Evolutionary conservation across 1,140 invertebrate species (phyloP), one percentile per base, ranked within the genome.

Genomic region (Atta texana): DNA sequence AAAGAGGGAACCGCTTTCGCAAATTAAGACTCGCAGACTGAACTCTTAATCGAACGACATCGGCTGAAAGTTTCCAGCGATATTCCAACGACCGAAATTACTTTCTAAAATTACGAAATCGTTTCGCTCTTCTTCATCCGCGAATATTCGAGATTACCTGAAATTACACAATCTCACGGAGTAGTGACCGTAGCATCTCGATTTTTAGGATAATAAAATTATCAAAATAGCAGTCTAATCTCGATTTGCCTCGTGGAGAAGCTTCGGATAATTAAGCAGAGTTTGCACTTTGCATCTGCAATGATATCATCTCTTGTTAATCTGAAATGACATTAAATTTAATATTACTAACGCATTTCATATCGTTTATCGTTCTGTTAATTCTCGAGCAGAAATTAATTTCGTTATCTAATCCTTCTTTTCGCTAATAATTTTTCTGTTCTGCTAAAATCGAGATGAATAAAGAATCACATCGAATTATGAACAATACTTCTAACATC

Each of bases 201-300:
- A 59, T 77, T 77, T 39, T 18, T 34, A 5, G 5, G 24, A 28
- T 49, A 44, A 77, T 49, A 39, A 77, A 64, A 64, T 77, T 63
- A 77, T 77, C 24, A 77, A 53, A 55, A 59, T 39, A 39, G 28
- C 31, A 75, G 59, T n/a, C 16, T 64, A 77, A 77, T 64, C 39
- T 18, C 55, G 55, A 61, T 63, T 10, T 14, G 39, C 12, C 44
- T 18, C 57, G 31, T n/a, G 16, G 55, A 44, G 55, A n/a, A 63
- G 39, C 57, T 28, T 51, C 53, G n/a, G 16, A 69, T 69, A 80
- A 57, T 80, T 53, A 44, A 69, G 34, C 28, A 69, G 44, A 81
- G 49, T 81, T 81, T 57, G 63, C 51, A 24, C 44, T 66, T 68
- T 51, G 18, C n/a, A 18, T 34, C 8, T 16, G 21, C 57, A 44